These are phyloP conservation scores for Lethenteron reissneri DNA, from an alignment of 2,113 vertebrate species.

Conservation along the genomic window DNA sequence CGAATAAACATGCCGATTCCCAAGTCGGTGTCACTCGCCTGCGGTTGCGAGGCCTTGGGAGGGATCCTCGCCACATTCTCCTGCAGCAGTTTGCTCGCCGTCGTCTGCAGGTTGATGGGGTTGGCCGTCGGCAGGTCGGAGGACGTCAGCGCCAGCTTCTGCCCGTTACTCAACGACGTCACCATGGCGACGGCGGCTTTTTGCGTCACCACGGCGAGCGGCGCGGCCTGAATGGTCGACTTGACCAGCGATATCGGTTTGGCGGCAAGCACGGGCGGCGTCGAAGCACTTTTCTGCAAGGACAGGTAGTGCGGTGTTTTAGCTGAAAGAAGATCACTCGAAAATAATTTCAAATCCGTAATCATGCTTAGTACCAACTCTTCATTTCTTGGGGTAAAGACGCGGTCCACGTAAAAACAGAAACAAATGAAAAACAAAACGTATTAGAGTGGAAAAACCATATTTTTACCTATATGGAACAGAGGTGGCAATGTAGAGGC, in stretches of 20 bases:
- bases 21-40: neutral
- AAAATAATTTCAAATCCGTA: too few species aligned
- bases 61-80: conserved; percentile 1
- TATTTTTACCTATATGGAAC: neutral
- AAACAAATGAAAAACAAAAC: neutral
- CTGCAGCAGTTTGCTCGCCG: neutral
- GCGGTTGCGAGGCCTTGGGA: conserved; percentile 1
- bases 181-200: neutral
- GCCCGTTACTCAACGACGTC: conserved; percentile 3
- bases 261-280: too few species aligned
- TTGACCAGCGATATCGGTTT: too few species aligned
- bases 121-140: conserved; percentile 1
- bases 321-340: too few species aligned
- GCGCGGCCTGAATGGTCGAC: too few species aligned
- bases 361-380: too few species aligned
- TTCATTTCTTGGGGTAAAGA: too few species aligned
- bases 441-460: neutral
- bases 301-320: too few species aligned
- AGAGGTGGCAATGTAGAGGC: too few species aligned
- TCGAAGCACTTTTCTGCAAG: too few species aligned
- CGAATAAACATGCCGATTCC: too few species aligned
- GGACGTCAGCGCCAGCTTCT: neutral
- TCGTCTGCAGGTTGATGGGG: conserved; percentile 4
- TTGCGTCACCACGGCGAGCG: neutral
- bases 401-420: neutral